phyloP scores from a whole-genome alignment of 2,888 invertebrate species.

The Parnassius mnemosyne region DNA sequence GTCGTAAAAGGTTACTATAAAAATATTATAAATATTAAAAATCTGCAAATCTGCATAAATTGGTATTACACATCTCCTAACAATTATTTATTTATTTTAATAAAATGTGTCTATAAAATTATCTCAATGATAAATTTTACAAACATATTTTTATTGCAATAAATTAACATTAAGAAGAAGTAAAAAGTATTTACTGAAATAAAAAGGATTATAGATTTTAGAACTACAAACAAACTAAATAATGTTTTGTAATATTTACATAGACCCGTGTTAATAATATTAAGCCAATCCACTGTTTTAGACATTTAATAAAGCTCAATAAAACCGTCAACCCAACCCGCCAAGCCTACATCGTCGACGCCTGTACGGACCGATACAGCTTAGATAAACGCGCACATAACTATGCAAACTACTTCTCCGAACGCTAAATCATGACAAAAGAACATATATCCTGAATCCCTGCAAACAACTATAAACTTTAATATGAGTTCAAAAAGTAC shows the following conservation, averaged over 20 bases:
- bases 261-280: constrained; percentile 11
- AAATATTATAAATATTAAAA: no score
- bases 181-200: no score
- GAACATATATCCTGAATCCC: constrained; percentile 37
- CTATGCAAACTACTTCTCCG: constrained; percentile 71
- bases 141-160: no score
- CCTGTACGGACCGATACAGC: constrained; percentile 62
- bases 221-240: neutral
- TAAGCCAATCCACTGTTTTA: constrained; percentile 41
- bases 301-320: constrained; percentile 49
- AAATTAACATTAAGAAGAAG: no score
- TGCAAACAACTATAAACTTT: constrained; percentile 48
- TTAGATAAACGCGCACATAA: constrained; percentile 73
- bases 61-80: no score
- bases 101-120: no score
- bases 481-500: constrained; percentile 37
- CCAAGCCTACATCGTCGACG: constrained; percentile 48
- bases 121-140: no score
- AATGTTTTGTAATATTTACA: constrained; percentile 17
- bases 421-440: constrained; percentile 32
- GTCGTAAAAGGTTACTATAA: no score
- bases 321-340: constrained; percentile 48
- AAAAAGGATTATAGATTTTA: no score
- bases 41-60: no score
- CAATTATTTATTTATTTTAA: no score